Conservation (phyloP, 2,113 vertebrate species). For the Ia io region DNA sequence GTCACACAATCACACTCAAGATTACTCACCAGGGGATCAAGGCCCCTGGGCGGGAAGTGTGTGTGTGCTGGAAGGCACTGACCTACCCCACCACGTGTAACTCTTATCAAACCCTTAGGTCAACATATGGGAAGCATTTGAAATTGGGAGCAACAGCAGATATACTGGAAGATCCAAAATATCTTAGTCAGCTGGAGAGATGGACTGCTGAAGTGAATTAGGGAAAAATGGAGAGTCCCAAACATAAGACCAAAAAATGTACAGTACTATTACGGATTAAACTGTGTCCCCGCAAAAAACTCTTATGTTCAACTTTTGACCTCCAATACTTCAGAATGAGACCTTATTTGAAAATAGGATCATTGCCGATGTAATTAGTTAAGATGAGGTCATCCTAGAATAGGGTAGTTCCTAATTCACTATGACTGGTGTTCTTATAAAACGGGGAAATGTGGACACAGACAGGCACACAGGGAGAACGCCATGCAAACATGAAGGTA, state of each 20-base stretch:
- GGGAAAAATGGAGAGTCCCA: neutral
- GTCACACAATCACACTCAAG: no score
- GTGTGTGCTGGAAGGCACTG: neutral
- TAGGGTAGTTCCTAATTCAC: neutral
- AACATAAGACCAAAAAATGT: neutral
- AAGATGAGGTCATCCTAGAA: neutral
- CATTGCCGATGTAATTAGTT: neutral
- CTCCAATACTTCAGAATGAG: neutral
- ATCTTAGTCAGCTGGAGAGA: neutral
- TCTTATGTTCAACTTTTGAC: neutral
- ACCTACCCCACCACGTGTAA: neutral
- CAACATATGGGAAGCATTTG: neutral
- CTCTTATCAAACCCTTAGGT: neutral
- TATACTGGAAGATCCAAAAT: neutral
- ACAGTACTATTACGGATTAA: neutral
- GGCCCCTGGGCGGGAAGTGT: neutral
- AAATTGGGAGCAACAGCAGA: neutral
- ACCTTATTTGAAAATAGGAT: slow-evolving; percentile 21
- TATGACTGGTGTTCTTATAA: neutral
- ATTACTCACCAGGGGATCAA: neutral
- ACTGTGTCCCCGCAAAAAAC: neutral
- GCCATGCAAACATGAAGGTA: neutral
- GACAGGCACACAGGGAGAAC: neutral
- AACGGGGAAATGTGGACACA: neutral
- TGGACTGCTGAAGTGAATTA: neutral